Percentiles rank a stretch among this genome's conserved stretches.
These are phyloP conservation scores for Himalopsyche phryganea DNA, from an alignment of 1,140 invertebrate species.

Conservation along the genomic window DNA sequence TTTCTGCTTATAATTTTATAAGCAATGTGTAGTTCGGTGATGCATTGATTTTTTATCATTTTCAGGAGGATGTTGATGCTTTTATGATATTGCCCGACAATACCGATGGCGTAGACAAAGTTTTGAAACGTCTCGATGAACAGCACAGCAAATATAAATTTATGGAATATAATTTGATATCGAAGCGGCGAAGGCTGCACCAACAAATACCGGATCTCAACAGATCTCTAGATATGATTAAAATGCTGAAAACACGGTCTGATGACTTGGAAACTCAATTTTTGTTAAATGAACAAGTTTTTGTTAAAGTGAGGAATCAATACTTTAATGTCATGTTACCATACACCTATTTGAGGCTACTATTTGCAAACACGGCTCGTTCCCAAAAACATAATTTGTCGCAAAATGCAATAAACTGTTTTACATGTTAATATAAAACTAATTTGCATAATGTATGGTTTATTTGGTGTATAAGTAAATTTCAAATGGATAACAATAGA, in stretches of 20 bases:
- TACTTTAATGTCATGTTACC: too few species aligned
- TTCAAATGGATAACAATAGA: too few species aligned
- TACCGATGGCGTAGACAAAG: conserved; percentile 74
- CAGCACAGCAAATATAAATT: conserved; percentile 95
- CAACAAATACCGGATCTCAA: conserved; percentile 92
- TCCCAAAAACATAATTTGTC: too few species aligned
- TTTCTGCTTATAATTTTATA: too few species aligned
- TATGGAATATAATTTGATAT: conserved; percentile 88
- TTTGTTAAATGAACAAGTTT: conserved; percentile 93
- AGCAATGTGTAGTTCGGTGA: too few species aligned
- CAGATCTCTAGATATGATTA: conserved; percentile 87
- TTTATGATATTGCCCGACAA: conserved; percentile 86
- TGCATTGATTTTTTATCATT: conserved; percentile 32
- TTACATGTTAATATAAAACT: too few species aligned
- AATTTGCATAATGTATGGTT: too few species aligned
- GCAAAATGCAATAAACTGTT: too few species aligned
- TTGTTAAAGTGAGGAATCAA: conserved; percentile 63
- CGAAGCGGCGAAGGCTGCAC: conserved; percentile 78
- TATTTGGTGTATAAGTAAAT: too few species aligned
- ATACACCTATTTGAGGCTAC: too few species aligned
- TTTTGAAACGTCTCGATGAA: conserved; percentile 83
- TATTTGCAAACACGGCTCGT: too few species aligned
- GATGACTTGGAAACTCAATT: conserved; percentile 84
- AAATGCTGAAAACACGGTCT: conserved; percentile 79
- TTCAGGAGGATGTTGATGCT: conserved; percentile 92